phyloP scores from a whole-genome alignment of 2,888 invertebrate genomes.

The Thera britannica region DNA sequence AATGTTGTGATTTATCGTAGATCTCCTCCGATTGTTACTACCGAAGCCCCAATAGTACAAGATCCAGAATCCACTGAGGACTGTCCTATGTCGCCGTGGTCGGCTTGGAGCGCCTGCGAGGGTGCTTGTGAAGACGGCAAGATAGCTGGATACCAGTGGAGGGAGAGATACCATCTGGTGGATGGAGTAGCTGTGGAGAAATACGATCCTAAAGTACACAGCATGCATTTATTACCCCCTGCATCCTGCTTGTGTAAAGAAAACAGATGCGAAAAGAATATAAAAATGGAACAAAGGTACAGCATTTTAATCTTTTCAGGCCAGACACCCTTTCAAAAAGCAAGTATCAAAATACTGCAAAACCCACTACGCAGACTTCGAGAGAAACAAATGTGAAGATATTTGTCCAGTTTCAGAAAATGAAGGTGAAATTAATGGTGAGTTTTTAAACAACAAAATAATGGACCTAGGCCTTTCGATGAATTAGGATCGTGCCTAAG shows the following conservation, averaged over 20 bases:
- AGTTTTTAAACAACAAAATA: background rate
- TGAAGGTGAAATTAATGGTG: conserved; percentile 44
- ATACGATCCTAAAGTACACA: conserved; percentile 68
- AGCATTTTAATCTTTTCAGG: conserved; percentile 46
- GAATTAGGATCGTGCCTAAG: too few species aligned
- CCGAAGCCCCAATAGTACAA: conserved; percentile 58
- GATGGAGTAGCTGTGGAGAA: conserved; percentile 72
- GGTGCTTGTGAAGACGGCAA: conserved; percentile 63
- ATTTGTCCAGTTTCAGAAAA: conserved; percentile 51
- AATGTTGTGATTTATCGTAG: conserved; percentile 8
- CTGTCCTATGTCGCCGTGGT: conserved; percentile 71
- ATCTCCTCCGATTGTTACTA: conserved; percentile 34
- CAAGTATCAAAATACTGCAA: conserved; percentile 70
- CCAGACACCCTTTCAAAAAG: conserved; percentile 54
- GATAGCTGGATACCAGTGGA: conserved; percentile 64
- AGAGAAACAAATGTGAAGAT: conserved; percentile 63
- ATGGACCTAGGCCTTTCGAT: background rate
- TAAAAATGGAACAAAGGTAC: too few species aligned
- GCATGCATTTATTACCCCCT: background rate
- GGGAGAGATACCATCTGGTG: conserved; percentile 72
- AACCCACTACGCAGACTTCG: conserved; percentile 62
- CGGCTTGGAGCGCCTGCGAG: conserved; percentile 72
- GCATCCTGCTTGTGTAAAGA: background rate
- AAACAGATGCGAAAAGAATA: too few species aligned
- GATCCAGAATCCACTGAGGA: conserved; percentile 64